Evolutionary conservation across 2,113 vertebrate species (phyloP).

Genomic region (Nothobranchius kuhntae): DNA sequence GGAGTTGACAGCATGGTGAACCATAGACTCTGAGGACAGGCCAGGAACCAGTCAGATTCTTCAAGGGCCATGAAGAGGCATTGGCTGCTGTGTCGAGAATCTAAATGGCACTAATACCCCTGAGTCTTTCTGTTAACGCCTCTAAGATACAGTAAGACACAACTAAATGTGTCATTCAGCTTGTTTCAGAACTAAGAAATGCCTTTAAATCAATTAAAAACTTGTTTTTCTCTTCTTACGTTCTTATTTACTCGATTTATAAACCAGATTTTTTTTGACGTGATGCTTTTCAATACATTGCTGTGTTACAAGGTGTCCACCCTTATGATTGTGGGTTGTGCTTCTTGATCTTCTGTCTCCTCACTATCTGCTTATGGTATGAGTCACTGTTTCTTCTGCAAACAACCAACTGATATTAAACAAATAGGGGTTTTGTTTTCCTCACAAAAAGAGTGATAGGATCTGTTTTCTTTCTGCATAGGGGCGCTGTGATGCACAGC

Average conservation of each 20-base stretch:
- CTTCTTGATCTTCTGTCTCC: slow-evolving; percentile 25
- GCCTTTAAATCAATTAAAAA: background rate
- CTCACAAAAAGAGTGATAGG: slow-evolving; percentile 48
- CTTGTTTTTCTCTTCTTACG: too few relatives aligned
- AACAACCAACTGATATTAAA: slow-evolving; percentile 39
- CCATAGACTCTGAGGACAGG: slow-evolving; percentile 47
- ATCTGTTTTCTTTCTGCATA: slow-evolving; percentile 59
- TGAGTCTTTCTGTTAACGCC: slow-evolving; percentile 13
- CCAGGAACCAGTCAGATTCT: slow-evolving; percentile 39
- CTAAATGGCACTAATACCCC: slow-evolving; percentile 8
- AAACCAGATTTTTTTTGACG: background rate
- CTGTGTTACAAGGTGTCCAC: slow-evolving; percentile 14
- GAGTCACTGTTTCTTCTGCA: slow-evolving; percentile 55
- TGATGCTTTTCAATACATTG: background rate
- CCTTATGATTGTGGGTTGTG: slow-evolving; percentile 1
- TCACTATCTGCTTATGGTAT: slow-evolving; percentile 39
- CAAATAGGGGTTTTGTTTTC: slow-evolving; percentile 59
- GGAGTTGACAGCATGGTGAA: slow-evolving; percentile 69
- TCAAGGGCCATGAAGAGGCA: slow-evolving; percentile 32
- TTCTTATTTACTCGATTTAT: background rate
- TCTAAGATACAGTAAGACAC: background rate
- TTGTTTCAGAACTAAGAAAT: slow-evolving; percentile 1
- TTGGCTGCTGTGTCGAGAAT: slow-evolving; percentile 18
- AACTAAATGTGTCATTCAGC: background rate
- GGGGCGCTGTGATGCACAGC: slow-evolving; percentile 51